Conservation (phyloP, 2,797 vertebrate genomes). For the Notolepis coatsorum region DNA sequence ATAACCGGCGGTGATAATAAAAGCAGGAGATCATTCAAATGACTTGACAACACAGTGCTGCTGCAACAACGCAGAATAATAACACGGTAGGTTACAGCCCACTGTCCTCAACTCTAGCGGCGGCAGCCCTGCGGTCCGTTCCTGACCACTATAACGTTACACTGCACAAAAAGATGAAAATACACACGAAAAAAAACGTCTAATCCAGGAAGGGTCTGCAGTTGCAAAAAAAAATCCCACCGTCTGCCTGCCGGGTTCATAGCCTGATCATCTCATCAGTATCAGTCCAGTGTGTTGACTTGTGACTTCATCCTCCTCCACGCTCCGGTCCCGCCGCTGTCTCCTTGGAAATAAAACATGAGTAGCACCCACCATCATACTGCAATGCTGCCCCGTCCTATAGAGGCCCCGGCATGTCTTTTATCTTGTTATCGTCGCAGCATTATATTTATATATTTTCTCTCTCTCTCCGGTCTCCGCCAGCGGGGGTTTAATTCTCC, state of each 20-base stretch:
- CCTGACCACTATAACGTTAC: no score
- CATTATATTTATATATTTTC: background rate
- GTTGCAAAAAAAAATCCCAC: conserved; percentile 24
- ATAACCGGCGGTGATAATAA: no score
- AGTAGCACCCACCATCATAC: conserved; percentile 16
- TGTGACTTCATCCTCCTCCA: conserved; percentile 35
- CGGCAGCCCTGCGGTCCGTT: no score
- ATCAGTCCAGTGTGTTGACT: conserved; percentile 48
- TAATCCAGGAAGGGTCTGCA: conserved; percentile 24
- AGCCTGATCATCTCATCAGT: conserved; percentile 47
- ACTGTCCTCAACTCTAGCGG: no score
- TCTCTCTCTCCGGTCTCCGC: background rate
- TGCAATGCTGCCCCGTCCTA: conserved; percentile 31
- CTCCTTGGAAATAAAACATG: conserved; percentile 37
- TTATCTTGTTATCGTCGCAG: conserved; percentile 12
- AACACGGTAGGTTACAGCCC: no score
- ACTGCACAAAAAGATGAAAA: conserved; percentile 1
- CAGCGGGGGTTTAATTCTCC: conserved; percentile 46
- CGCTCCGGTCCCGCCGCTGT: conserved; percentile 57
- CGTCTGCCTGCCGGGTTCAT: conserved; percentile 45
- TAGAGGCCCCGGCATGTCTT: background rate
- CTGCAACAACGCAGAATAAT: no score
- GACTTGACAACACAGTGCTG: no score
- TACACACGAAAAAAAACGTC: conserved; percentile 12
- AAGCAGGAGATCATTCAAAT: no score